A percentile compares a stretch with the other conserved stretches of the same genome.
These are phyloP conservation scores for Meteorus cinctellus DNA, from an alignment of 2,888 invertebrate genomes.

Conservation along the genomic window DNA sequence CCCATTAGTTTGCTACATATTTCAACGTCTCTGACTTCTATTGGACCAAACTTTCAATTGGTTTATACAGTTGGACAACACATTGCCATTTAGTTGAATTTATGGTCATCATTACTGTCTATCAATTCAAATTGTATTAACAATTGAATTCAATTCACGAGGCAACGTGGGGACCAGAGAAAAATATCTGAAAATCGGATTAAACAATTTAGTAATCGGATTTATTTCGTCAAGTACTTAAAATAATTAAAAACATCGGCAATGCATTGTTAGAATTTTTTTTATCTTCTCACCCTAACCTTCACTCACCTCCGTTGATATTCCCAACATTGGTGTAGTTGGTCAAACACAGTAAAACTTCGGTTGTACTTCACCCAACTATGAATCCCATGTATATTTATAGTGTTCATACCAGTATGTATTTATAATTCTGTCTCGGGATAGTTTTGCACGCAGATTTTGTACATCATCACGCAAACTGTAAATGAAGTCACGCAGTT, in stretches of 20 bases:
- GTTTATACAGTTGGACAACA: slow-evolving; percentile 13
- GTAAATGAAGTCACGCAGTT: slow-evolving; percentile 4
- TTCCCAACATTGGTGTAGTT: background rate
- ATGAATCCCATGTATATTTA: slow-evolving; percentile 59
- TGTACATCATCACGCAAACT: background rate
- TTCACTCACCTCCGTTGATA: background rate
- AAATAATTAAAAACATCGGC: background rate
- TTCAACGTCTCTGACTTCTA: slow-evolving; percentile 9
- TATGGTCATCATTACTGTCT: slow-evolving; percentile 16
- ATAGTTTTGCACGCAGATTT: slow-evolving; percentile 49
- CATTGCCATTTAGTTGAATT: slow-evolving; percentile 11
- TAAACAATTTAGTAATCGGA: too few species aligned
- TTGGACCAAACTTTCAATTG: background rate
- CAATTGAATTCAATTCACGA: background rate
- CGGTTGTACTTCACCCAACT: slow-evolving; percentile 36
- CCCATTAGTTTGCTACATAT: slow-evolving; percentile 12
- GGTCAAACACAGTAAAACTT: slow-evolving; percentile 11
- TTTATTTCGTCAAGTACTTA: background rate
- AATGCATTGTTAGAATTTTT: background rate
- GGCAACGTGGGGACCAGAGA: background rate
- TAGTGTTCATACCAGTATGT: slow-evolving; percentile 64
- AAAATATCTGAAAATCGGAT: background rate
- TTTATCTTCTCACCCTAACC: background rate
- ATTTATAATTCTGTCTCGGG: slow-evolving; percentile 64
- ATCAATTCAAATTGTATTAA: background rate